These are phyloP conservation scores for Cephus nigrinus DNA, from an alignment of 2,888 invertebrate species.

Conservation along the genomic window DNA sequence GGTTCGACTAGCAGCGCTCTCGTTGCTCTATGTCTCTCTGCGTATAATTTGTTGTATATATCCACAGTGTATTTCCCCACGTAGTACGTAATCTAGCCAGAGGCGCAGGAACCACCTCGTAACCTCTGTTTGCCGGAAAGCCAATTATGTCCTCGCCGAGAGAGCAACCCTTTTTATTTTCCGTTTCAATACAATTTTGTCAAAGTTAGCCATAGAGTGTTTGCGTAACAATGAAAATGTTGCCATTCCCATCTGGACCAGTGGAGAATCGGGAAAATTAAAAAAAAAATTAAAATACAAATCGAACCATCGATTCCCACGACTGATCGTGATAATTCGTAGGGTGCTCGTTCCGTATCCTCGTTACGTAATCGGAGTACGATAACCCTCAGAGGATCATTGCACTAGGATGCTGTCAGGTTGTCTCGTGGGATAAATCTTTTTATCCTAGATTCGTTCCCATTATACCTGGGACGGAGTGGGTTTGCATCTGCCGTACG, in stretches of 20 bases:
- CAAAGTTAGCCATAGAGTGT: slow-evolving; percentile 23
- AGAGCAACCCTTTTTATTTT: not conserved
- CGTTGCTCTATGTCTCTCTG: slow-evolving; percentile 4
- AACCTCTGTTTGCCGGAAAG: slow-evolving; percentile 33
- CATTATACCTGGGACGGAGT: not conserved
- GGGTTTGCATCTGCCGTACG: not conserved
- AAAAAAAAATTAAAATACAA: too few species aligned
- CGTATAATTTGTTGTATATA: slow-evolving; percentile 12
- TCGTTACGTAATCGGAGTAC: not conserved
- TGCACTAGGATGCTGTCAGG: not conserved
- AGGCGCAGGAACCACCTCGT: not conserved
- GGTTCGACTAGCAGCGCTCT: slow-evolving; percentile 2
- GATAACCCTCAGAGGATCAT: not conserved
- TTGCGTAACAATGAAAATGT: slow-evolving; percentile 2
- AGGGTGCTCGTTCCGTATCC: too few species aligned
- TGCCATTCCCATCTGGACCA: not conserved
- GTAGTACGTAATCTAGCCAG: not conserved
- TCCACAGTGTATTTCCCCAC: not conserved
- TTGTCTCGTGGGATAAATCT: not conserved
- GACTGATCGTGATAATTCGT: too few species aligned
- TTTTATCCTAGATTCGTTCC: not conserved
- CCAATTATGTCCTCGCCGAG: slow-evolving; percentile 47
- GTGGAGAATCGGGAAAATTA: too few species aligned
- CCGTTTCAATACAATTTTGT: not conserved
- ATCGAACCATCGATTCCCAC: too few species aligned